Conservation (phyloP, 1,140 invertebrate genomes). For the Parapsyche elsis region DNA sequence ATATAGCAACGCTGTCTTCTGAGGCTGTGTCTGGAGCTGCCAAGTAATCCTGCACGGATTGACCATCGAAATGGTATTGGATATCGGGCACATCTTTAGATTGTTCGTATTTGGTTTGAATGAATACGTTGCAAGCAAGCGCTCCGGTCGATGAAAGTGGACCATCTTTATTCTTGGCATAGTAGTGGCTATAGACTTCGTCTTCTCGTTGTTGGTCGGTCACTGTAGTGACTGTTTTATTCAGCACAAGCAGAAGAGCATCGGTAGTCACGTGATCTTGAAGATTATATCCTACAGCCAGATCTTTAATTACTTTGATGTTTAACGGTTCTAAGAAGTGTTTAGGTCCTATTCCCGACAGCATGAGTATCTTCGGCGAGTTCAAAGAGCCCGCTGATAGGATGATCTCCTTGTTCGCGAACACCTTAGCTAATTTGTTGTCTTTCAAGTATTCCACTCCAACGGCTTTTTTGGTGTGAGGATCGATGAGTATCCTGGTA, state of each 20-base stretch:
- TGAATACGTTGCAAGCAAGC: slow-evolving; percentile 66
- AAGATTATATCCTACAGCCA: slow-evolving; percentile 79
- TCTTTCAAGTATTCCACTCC: slow-evolving; percentile 74
- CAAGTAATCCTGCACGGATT: slow-evolving; percentile 64
- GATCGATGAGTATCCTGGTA: slow-evolving; percentile 79
- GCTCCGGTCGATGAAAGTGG: slow-evolving; percentile 67
- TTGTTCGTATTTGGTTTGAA: slow-evolving; percentile 67
- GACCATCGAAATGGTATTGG: slow-evolving; percentile 72
- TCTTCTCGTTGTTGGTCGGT: slow-evolving; percentile 61
- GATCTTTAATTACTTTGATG: slow-evolving; percentile 72
- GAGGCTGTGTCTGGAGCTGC: slow-evolving; percentile 66
- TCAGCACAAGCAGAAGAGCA: slow-evolving; percentile 68
- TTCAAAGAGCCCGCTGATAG: slow-evolving; percentile 77
- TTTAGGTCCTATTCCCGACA: slow-evolving; percentile 79
- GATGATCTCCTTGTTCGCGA: slow-evolving; percentile 78
- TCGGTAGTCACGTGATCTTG: slow-evolving; percentile 79
- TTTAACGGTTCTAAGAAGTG: slow-evolving; percentile 68
- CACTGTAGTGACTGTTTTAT: slow-evolving; percentile 65
- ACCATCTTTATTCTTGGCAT: slow-evolving; percentile 61
- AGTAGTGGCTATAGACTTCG: slow-evolving; percentile 68
- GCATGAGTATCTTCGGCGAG: slow-evolving; percentile 78
- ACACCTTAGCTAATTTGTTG: slow-evolving; percentile 60
- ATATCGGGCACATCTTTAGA: slow-evolving; percentile 70
- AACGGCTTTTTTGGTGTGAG: slow-evolving; percentile 72
- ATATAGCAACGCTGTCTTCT: slow-evolving; percentile 64